Evolutionary conservation across 1,140 invertebrate genomes (phyloP).

Genomic region (Drosophila paulistorum): DNA sequence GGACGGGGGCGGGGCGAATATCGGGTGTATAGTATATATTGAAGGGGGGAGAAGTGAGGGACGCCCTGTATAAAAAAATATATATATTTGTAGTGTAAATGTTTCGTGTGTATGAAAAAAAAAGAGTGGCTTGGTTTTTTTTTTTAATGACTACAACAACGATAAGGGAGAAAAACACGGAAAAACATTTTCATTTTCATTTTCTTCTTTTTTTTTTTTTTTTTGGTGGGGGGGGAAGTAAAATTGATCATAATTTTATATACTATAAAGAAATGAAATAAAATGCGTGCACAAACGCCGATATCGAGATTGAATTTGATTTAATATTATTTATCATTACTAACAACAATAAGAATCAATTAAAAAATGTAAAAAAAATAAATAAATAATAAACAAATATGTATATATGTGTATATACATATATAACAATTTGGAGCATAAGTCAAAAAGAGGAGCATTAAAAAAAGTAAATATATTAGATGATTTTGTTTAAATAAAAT

Average conservation of each 20-base stretch:
- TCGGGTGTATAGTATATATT: neutral
- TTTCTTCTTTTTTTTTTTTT: constrained; percentile 25
- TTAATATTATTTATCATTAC: constrained; percentile 25
- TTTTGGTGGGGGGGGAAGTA: constrained; percentile 3
- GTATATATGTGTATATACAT: neutral
- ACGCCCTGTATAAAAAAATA: constrained; percentile 6
- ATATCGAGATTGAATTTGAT: constrained; percentile 41
- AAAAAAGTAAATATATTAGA: constrained; percentile 6
- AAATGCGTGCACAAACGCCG: constrained; percentile 81
- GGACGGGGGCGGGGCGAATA: too few species aligned
- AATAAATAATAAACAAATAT: constrained; percentile 37
- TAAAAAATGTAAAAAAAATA: constrained; percentile 49
- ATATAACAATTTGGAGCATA: constrained; percentile 13
- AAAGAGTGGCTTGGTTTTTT: neutral
- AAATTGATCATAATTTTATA: constrained; percentile 48
- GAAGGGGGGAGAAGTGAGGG: neutral
- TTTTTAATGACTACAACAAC: constrained; percentile 26
- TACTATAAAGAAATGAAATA: constrained; percentile 50
- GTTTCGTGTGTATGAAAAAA: neutral
- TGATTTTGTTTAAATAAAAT: constrained; percentile 18
- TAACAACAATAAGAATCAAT: constrained; percentile 19
- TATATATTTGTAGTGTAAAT: neutral
- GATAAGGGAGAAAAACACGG: constrained; percentile 18
- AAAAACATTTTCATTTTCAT: constrained; percentile 14
- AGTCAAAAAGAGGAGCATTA: constrained; percentile 15